Evolutionary conservation across 1,140 invertebrate genomes (phyloP), one percentile per base, ranked within the genome.

Genomic region (Manduca sexta): DNA sequence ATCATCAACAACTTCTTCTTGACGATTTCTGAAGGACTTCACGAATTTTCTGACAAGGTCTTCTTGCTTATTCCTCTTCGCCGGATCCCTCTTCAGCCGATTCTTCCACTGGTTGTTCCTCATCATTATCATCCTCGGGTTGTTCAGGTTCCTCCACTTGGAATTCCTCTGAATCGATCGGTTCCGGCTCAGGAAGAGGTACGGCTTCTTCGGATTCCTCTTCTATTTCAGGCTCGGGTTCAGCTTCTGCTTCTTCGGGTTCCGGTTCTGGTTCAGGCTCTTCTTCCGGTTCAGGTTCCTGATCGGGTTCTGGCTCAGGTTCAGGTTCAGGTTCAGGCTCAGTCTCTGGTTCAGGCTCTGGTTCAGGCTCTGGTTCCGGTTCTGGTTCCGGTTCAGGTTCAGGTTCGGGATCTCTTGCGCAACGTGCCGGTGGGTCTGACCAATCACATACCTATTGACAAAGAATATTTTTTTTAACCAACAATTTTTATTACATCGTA

Each of bases 381-480:
- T 68, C 66, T n/a, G 44, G 38, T 33, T n/a, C n/a, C n/a, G n/a
- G n/a, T n/a, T n/a, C n/a, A n/a, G n/a, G n/a, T n/a, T n/a, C n/a
- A n/a, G n/a, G n/a, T n/a, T 60, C 57, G 6, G 49, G 35, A 8
- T 12, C 66, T 31, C 12, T 43, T 18, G 31, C 38, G 37, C 76
- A 80, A 3, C 53, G 60, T 48, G 53, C 61, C 39, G 79, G 79
- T 31, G 64, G 44, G 6, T 37, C 26, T 14, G 76, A 69, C 54
- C 60, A 67, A 58, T 81, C 82, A 43, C 82, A 85, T 18, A 83
- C 61, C 82, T 85, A 53, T 35, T 59, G 67, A 47, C 17, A 15
- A 48, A 50, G 21, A 33, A 52, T 42, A 16, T 15, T 8, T 39
- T 5, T 7, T 35, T 6, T 39, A 34, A 14, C 11, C 12, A 39